Conservation (phyloP, 1,140 invertebrate species). For the Himalopsyche phryganea region DNA sequence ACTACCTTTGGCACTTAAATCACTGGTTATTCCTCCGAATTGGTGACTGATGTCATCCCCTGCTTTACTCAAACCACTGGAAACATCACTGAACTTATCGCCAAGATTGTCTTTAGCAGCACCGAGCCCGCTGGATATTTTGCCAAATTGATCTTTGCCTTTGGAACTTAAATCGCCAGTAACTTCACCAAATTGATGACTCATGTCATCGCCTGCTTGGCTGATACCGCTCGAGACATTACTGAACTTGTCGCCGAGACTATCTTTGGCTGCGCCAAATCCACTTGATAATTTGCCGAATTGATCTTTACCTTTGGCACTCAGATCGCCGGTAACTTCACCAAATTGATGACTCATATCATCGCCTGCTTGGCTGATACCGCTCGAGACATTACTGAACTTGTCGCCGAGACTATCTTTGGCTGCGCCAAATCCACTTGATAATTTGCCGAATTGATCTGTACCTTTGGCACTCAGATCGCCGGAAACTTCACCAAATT, state of each 20-base stretch:
- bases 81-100: constrained; percentile 32
- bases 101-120: constrained; percentile 30
- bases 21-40: too few relatives aligned
- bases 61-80: constrained; percentile 7
- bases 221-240: too few relatives aligned
- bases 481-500: background rate
- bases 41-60: constrained; percentile 8
- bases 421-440: background rate
- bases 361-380: constrained; percentile 35
- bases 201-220: background rate
- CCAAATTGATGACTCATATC: constrained; percentile 31
- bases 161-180: too few relatives aligned
- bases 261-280: constrained; percentile 24
- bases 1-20: too few relatives aligned
- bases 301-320: background rate
- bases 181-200: background rate
- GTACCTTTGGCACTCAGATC: constrained; percentile 17
- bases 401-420: background rate
- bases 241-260: background rate
- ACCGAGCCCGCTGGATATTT: too few relatives aligned
- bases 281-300: background rate
- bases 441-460: background rate
- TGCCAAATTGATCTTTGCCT: too few relatives aligned
- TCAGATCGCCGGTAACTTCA: background rate
- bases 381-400: background rate